Evolutionary conservation across 2,797 vertebrate genomes (phyloP), one percentile per base, ranked within the genome.

Genomic region (Manis pentadactyla): DNA sequence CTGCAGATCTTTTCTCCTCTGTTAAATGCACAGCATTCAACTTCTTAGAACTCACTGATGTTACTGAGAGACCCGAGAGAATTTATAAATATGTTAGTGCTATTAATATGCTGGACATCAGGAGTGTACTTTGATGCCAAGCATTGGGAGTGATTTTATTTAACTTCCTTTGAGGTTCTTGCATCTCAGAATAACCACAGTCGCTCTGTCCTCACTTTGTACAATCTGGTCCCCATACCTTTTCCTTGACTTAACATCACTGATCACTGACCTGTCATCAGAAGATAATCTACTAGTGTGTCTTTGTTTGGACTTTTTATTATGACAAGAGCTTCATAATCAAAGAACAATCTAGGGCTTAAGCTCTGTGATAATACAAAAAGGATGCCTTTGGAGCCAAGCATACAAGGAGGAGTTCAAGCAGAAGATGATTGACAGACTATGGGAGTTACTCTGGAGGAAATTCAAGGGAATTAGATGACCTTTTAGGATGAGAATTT

Each of bases 31-130:
- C 51, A 95, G 73, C 9, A 0, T 66, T 96, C 46, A 90, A 85
- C 73, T 64, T 97, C 25, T 97, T 86, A 91, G 74, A 89, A 74
- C 39, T 93, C 75, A 89, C 42, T 66, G 86, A 91, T 95, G 89
- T 74, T 92, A 55, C 82, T 82, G 73, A 95, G 88, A 97, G 93
- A 95, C 95, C 81, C 89, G 68, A 23, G 96, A 94, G 97, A 94
- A 83, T 93, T 84, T 89, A 89, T 97, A 95, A 96, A 91, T 94
- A 96, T 74, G 8, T 95, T 95, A 97, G 90, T 91, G 93, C 96
- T 97, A 94, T 97, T 96, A 96, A 97, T 94, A 83, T 93, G 51
- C 74, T 97, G 90, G 93, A 87, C 71, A 95, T 95, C 23, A 71
- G 75, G 57, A 96, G 75, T 95, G 29, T 51, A 84, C 89, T 89